Evolutionary conservation across 2,113 vertebrate species (phyloP), one percentile per base, ranked within the genome.

Genomic region (Piaya cayana): DNA sequence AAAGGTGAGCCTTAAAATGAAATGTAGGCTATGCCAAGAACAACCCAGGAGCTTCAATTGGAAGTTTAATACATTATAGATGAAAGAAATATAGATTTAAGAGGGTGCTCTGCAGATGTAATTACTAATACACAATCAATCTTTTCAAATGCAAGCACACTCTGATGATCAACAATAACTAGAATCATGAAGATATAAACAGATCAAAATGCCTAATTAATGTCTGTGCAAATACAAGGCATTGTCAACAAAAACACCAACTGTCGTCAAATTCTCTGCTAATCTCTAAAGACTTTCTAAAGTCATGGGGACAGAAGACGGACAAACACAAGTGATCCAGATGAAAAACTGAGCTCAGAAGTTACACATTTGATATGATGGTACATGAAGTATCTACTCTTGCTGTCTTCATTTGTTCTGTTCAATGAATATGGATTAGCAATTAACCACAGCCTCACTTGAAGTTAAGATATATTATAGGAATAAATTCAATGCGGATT

Each of bases 381-480:
- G 56, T 71, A 84, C 82, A 90, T 64, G 43, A 94, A 96, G 37
- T 87, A 86, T 92, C 86, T 94, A 67, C 80, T 82, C 70, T 75
- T 49, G 64, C 29, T 93, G 69, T 78, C 77, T 84, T 97, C 86
- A 94, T 97, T 97, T 97, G 87, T 96, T 97, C 90, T 94, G 70
- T 90, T 97, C 89, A 88, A 72, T 97, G 92, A 97, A 95, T 97
- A 98, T 96, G 78, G 97, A 98, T 98, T 98, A 97, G 95, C 92
- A 97, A 96, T 98, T 97, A 98, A 94, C 94, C 74, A 95, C 81
- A 86, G 95, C 80, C 86, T 80, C 50, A 82, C 84, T 95, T 70
- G 91, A 96, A 94, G 62, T 90, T 91, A 96, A 97, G 68, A 96
- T 92, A 91, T 93, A 97, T 97, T 93, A 90, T 74, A 96, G 75